These are phyloP conservation scores for Bellardia bayeri DNA, from an alignment of 2,888 invertebrate genomes.

Conservation along the genomic window DNA sequence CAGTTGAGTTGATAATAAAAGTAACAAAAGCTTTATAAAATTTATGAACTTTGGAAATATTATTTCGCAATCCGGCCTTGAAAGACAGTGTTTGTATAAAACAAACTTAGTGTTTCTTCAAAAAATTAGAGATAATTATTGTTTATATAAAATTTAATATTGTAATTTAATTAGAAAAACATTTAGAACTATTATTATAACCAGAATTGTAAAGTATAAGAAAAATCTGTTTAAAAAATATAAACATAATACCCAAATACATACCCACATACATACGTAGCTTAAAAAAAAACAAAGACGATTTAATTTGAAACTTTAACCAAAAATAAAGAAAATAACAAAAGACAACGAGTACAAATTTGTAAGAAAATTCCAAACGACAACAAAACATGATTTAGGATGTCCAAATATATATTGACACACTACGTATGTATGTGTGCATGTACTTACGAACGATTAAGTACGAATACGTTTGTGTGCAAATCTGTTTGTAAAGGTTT, in stretches of 20 bases:
- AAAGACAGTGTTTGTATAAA: no score
- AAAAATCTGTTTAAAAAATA: not conserved
- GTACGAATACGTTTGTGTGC: not conserved
- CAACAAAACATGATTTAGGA: slow-evolving; percentile 80
- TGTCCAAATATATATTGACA: slow-evolving; percentile 75
- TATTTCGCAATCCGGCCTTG: no score
- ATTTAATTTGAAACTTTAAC: not conserved
- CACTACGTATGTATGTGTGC: not conserved
- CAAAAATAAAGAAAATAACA: slow-evolving; percentile 66
- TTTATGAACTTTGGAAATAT: no score
- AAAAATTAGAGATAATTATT: no score
- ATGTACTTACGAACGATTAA: no score
- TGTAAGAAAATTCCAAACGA: slow-evolving; percentile 64
- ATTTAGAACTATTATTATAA: not conserved
- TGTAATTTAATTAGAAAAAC: no score
- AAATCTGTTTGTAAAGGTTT: not conserved
- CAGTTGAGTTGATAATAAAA: slow-evolving; percentile 75
- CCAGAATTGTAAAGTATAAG: not conserved
- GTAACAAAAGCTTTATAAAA: not conserved
- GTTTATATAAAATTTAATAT: no score
- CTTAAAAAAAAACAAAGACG: not conserved
- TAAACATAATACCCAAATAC: not conserved
- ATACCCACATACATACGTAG: no score
- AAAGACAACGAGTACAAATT: slow-evolving; percentile 26
- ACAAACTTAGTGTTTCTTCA: no score